A percentile compares a stretch with the other conserved stretches of the same genome.
Conservation (phyloP, 2,797 vertebrate species). For the Sebastes minor region DNA sequence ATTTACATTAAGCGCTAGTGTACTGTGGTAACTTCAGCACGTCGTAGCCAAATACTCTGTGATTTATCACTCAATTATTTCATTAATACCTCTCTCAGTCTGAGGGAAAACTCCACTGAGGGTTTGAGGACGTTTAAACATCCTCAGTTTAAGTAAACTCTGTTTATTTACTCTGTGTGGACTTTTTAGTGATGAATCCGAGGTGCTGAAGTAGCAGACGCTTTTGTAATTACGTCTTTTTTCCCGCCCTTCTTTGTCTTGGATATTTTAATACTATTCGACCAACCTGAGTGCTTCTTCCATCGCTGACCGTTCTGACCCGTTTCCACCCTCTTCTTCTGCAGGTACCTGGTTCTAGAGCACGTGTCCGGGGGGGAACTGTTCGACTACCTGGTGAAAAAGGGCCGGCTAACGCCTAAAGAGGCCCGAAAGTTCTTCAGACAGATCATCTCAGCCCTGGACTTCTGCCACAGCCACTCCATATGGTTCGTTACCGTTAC, state of each 20-base stretch:
- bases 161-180: background rate
- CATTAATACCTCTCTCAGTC: background rate
- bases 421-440: conserved; percentile 99
- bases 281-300: background rate
- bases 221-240: background rate
- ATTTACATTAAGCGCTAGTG: conserved; percentile 17
- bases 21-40: background rate
- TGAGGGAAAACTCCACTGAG: background rate
- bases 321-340: background rate
- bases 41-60: conserved; percentile 9
- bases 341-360: conserved; percentile 97
- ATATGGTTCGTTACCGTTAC: conserved; percentile 86
- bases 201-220: background rate
- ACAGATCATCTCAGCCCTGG: conserved; percentile 98
- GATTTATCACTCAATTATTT: conserved; percentile 35
- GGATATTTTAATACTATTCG: background rate
- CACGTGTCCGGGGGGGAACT: conserved; percentile 98
- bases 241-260: no score
- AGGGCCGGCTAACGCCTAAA: conserved; percentile 96
- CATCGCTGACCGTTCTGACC: background rate
- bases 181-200: background rate
- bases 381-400: conserved; percentile 98
- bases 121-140: background rate
- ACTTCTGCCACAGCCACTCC: conserved; percentile 99
- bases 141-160: background rate